Percentiles rank a stretch among this genome's conserved stretches.
Conservation (phyloP, 53 echinoderm and acorn worm species). For the Stichopus horrens region DNA sequence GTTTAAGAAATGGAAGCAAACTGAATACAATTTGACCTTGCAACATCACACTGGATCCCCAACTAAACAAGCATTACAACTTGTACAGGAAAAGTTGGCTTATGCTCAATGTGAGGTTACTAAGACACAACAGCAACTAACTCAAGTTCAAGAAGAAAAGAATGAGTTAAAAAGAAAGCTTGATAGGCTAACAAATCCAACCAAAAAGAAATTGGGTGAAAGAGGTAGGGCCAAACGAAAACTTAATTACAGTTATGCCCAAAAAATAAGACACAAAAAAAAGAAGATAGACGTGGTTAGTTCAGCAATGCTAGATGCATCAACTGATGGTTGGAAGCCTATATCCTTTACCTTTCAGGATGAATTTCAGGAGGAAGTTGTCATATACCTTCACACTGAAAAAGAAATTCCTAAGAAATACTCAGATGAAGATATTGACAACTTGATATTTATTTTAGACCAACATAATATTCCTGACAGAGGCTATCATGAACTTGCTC, state of each 20-base stretch:
- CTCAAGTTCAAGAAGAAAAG: background rate
- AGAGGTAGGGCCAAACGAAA: conserved; percentile 26
- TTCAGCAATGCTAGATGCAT: conserved; percentile 3
- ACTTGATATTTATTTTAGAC: conserved; percentile 51
- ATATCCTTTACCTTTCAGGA: conserved; percentile 33
- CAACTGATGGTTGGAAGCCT: conserved; percentile 43
- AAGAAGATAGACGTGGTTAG: conserved; percentile 7
- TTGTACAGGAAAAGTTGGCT: conserved; percentile 11
- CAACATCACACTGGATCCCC: conserved; percentile 4
- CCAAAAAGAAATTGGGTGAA: conserved; percentile 24
- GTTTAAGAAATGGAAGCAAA: conserved; percentile 32
- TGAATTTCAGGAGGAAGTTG: conserved; percentile 40
- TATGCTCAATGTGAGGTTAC: background rate
- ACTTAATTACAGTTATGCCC: conserved; percentile 31
- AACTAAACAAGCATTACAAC: conserved; percentile 18
- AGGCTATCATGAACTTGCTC: conserved; percentile 56
- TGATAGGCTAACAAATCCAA: conserved; percentile 33
- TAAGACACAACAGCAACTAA: background rate
- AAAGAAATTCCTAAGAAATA: conserved; percentile 15
- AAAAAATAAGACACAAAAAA: conserved; percentile 25
- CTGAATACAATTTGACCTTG: background rate
- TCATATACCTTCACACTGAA: conserved; percentile 11
- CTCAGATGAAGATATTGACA: conserved; percentile 51
- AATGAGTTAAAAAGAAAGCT: conserved; percentile 18
- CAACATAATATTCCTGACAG: conserved; percentile 49